Evolutionary conservation across 2,113 vertebrate genomes (phyloP), one percentile per base, ranked within the genome.

Genomic region (Oenanthe oenanthe): DNA sequence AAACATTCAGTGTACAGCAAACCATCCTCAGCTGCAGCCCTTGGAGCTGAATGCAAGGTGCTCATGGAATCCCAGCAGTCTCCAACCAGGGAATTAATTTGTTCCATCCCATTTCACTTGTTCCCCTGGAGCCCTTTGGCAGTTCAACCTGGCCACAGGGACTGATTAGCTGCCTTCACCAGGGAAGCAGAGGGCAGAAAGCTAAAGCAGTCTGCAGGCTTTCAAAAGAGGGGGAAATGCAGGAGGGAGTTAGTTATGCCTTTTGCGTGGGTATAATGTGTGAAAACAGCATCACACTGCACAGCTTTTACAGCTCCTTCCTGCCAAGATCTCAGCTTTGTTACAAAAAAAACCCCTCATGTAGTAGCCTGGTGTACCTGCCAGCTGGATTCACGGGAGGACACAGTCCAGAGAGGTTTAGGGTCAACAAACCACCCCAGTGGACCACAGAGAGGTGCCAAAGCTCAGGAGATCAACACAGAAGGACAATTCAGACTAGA

Each of bases 21-120:
- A 60, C 13, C 0, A 0, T 19, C n/a, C 29, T 71, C 0, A 0
- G 78, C 65, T 2, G 5, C 28, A 65, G 77, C 19, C 29, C 53
- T 43, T 31, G 50, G 34, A 76, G 47, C 70, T 15, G n/a, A 85
- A 72, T 4, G 16, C 48, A 73, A 80, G 51, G 26, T 2, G 3
- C 12, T 72, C 36, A 22, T 34, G 67, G 22, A 79, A 54, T 18
- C 38, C 11, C 13, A 78, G 43, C 47, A 73, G 12, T 4, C 83
- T 38, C 78, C 66, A 84, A 2, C 17, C 15, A 0, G 0, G 32
- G 36, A 53, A 60, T 60, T 34, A 13, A 67, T 50, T 85, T 51
- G 21, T 31, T 76, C 20, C 62, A 60, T 43, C 4, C 9, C 42
- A 62, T 89, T 92, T 77, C 53, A 65, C 32, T 68, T 29, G 26